Evolutionary conservation across 37 sponge, comb jelly and placozoan species (phyloP), one percentile per base, ranked within the genome.

Genomic region (Aphrocallistes beatrix): DNA sequence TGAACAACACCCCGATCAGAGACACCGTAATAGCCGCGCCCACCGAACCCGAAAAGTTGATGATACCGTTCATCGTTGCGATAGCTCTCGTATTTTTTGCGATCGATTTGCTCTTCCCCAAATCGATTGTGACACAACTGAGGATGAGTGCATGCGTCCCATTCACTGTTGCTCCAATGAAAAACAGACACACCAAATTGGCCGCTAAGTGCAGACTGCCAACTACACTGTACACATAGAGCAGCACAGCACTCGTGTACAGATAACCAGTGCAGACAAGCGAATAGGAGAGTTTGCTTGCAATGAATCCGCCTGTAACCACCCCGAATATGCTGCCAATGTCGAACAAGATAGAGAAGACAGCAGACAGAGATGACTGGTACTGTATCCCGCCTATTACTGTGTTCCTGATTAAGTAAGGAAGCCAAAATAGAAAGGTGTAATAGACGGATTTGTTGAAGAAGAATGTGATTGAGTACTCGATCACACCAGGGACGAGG

Each of bases 391-490:
- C 75, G 6, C 75, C 75, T 25, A 60, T 60, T 25, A 60, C 75
- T 25, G 75, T 60, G 75, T 60, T 60, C n/a, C 75, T 60, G 21
- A 60, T 60, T 30, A 60, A 60, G n/a, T 60, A 60, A 13, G 75
- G 75, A 25, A 60, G 75, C 75, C 75, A 60, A 30, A 60, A 60
- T 13, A 60, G 75, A 30, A 60, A 60, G 3, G 75, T 60, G n/a
- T 60, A 60, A 30, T 60, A 60, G 3, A 60, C 75, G 8, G 75
- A 60, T 60, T 60, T 60, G 34, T 60, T 60, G 75, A 60, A 60
- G 34, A 60, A 60, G 75, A 60, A 60, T 6, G 75, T 60, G 10
- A 60, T 60, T 3, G 75, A 21, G 75, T 25, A 60, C 34, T 60
- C 75, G 3, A 60, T 60, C 32, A 60, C 75, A 13, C 75, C 75